Percentiles rank a stretch among this genome's conserved stretches.
Evolutionary conservation across 2,888 invertebrate genomes (phyloP).

Genomic region (Apantesis nais): DNA sequence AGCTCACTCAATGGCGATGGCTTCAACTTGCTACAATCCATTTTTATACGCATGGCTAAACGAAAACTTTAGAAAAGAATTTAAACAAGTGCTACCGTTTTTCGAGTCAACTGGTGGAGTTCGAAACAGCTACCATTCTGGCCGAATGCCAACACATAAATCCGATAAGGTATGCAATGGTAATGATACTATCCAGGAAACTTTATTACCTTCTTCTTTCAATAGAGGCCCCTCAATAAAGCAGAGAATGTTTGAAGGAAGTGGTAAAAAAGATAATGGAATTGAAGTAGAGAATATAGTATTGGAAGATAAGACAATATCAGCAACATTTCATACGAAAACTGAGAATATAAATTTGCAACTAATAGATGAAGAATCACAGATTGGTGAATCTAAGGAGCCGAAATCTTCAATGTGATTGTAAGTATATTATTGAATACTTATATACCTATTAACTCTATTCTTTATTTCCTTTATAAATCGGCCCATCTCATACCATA

Average conservation of each 20-base stretch:
- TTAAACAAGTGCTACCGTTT: constrained; percentile 91
- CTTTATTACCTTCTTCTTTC: constrained; percentile 85
- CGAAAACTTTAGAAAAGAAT: constrained; percentile 97
- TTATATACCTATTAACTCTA: neutral
- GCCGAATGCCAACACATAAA: constrained; percentile 79
- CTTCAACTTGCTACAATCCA: constrained; percentile 98
- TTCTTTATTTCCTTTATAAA: neutral
- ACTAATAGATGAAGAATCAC: constrained; percentile 77
- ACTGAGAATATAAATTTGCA: constrained; percentile 75
- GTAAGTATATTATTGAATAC: constrained; percentile 57
- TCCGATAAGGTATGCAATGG: constrained; percentile 91
- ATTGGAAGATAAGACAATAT: constrained; percentile 76
- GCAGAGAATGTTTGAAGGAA: constrained; percentile 67
- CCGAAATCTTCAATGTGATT: constrained; percentile 62
- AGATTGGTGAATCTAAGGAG: constrained; percentile 67
- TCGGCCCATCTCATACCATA: neutral
- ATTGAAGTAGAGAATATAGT: constrained; percentile 86
- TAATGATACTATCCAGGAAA: constrained; percentile 90
- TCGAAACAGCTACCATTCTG: constrained; percentile 79
- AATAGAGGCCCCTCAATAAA: constrained; percentile 83
- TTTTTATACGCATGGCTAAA: constrained; percentile 99
- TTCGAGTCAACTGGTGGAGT: constrained; percentile 84
- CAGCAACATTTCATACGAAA: constrained; percentile 70
- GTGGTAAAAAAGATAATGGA: constrained; percentile 78
- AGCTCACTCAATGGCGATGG: constrained; percentile 97